Base-by-base conservation (phyloP, 2,113 vertebrate species). In the Cichladusa arquata region DNA sequence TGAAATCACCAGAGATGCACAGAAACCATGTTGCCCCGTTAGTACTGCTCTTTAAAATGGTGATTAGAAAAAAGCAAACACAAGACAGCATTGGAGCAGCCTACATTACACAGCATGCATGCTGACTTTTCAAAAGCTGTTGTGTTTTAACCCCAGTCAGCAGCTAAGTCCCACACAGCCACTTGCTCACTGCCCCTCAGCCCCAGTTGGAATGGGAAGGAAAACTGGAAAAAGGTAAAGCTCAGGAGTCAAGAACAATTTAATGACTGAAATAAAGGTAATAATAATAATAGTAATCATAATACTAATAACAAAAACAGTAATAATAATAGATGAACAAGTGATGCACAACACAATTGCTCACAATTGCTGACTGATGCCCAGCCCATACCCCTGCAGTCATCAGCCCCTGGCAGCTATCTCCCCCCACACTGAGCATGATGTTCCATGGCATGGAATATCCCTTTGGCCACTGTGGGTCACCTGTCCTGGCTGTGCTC, bases 111-210 rank as follows among this genome's bases (percentile, higher is more conserved):
- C 6, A 48, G 28, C 42, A 15, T 14, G 47, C 91, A 97, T 95
- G 96, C 77, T 80, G 18, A 97, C 91, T 86, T 81, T 94, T 96
- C 96, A 61, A 24, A 74, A 69, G 19, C 71, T 92, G 84, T 92
- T 81, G 18, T 24, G 54, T 73, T 67, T 81, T 81, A 74, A 81
- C 22, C 54, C 61, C 31, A 67, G 40, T 18, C 76, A 74, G 47
- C 47, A 86, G 56, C 48, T 38, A 34, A 67, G 34, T 28, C n/a
- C 53, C 34, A 42, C 26, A 40, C 18, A 80, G 40, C 31, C 34
- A 54, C 54, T 56, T 42, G 8, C 9, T 28, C 47, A 44, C 19
- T 60, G 67, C 7, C 13, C 26, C 22, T 16, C 11, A 60, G 31
- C 8, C 8, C 8, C 34, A 61, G 19, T 0, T 69, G 31, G 22